Conservation (phyloP, 2,888 invertebrate species). For the Nymphalis polychloros region DNA sequence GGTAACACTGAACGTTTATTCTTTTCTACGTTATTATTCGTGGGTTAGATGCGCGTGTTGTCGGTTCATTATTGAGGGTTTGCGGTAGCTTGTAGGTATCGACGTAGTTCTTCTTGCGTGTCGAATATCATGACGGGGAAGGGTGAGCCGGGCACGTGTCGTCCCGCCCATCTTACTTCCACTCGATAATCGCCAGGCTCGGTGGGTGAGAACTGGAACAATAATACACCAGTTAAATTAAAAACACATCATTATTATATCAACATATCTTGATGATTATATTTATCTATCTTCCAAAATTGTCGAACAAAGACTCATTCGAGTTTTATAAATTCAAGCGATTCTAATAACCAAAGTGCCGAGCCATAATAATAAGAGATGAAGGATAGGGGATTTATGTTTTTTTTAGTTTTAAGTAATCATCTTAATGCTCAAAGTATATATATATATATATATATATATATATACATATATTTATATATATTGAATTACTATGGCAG, state of each 20-base stretch:
- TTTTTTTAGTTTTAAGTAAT: too few species aligned
- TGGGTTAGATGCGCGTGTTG: not conserved
- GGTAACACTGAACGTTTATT: not conserved
- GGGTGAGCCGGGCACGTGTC: slow-evolving; percentile 98
- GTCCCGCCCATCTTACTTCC: slow-evolving; percentile 96
- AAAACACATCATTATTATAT: not conserved
- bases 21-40: not conserved
- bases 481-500: too few species aligned
- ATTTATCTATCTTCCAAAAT: too few species aligned
- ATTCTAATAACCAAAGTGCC: too few species aligned
- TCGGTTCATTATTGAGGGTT: slow-evolving; percentile 35
- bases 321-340: too few species aligned
- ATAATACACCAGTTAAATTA: not conserved
- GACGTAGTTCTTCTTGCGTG: slow-evolving; percentile 96
- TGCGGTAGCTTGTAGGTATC: slow-evolving; percentile 80
- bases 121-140: slow-evolving; percentile 99
- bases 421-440: too few species aligned
- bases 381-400: too few species aligned
- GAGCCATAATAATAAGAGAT: too few species aligned
- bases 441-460: too few species aligned
- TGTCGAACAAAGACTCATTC: too few species aligned
- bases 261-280: too few species aligned
- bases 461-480: too few species aligned
- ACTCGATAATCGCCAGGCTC: slow-evolving; percentile 99
- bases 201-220: slow-evolving; percentile 93